Base-by-base conservation (phyloP, 92 coral and sea anemone genomes). In the Epizoanthus illoricatus region DNA sequence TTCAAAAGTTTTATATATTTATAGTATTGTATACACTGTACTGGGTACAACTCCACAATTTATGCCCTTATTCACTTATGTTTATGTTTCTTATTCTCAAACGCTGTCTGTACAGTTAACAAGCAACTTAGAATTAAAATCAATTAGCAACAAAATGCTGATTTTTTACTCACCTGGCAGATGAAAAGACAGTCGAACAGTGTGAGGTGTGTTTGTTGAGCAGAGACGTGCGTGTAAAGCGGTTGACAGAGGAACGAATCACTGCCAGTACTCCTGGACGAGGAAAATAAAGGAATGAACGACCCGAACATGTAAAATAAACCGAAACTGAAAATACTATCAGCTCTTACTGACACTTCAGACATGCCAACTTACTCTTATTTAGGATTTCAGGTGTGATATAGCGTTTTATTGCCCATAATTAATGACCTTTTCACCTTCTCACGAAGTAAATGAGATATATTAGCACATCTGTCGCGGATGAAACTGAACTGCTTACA, bases 381-480 rank as follows among this genome's bases (percentile, higher is more conserved):
- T 64, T 78, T 62, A 58, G 59, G 82, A 63, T 78, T 74, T 78
- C 82, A 78, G 82, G 82, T 70, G 71, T 78, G 82, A 78, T 78
- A 62, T 54, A 52, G 16, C 16, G 16, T 78, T 78, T 78, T 78
- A 78, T 78, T 64, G 82, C 71, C 47, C 82, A 64, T 76, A 76
- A 76, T 76, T 76, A 60, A 76, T 78, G 82, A 78, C 82, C 82
- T 78, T 74, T 64, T 78, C 82, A 78, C 82, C 82, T 62, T 47
- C 81, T 59, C 33, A 20, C 21, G 82, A 43, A 64, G 82, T 63
- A 78, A 78, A 78, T 78, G 71, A 78, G 71, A 78, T 78, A 78
- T 78, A 78, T 78, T 78, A 78, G 72, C 71, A 78, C 72, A 78
- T 78, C 82, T 78, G 71, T 64, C 72, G 61, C 19, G 7, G n/a